Base-by-base conservation (phyloP, 1,140 invertebrate genomes). In the Drosophila pseudoananassae region DNA sequence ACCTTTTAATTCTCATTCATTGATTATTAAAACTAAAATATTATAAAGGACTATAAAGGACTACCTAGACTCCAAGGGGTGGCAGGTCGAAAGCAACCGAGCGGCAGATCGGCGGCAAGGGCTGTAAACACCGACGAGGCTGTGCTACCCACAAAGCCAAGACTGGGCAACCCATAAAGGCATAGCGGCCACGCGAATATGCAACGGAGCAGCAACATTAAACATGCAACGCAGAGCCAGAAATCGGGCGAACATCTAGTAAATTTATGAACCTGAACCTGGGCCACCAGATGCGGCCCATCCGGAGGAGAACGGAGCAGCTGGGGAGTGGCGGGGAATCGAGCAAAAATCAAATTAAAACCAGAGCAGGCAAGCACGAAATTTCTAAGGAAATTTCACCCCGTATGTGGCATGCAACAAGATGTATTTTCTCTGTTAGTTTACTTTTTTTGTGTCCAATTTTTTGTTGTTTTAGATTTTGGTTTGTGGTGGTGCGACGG, bases 351-450 rank as follows among this genome's bases (percentile, higher is more conserved):
- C 84, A 87, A 87, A 88, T 88, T 87, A 87, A 88, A 87, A 87
- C 83, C 83, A 87, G 83, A 87, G 85, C 84, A 89, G 77, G 80
- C 84, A 84, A 90, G 84, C 84, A 90, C 79, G 81, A 89, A 89
- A 85, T 89, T 89, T 88, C 84, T 88, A 89, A 87, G 84, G 76
- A 88, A 88, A 88, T 88, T 88, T 88, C 83, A 87, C 83, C 83
- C 83, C 84, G 83, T 88, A 87, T 88, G 76, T 68, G 75, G 82
- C 83, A 87, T 83, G 83, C 78, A 89, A 83, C 84, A 87, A 82
- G 71, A 76, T 78, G 68, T 75, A 54, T 56, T 54, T 70, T 60
- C 33, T 49, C 27, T 61, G 29, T 60, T 64, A 38, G 27, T 46
- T 45, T 40, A 29, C 25, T 27, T 27, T 27, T 27, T 27, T 27